Evolutionary conservation across 2,797 vertebrate genomes (phyloP), one percentile per base, ranked within the genome.

Genomic region (Eidolon dupreanum): DNA sequence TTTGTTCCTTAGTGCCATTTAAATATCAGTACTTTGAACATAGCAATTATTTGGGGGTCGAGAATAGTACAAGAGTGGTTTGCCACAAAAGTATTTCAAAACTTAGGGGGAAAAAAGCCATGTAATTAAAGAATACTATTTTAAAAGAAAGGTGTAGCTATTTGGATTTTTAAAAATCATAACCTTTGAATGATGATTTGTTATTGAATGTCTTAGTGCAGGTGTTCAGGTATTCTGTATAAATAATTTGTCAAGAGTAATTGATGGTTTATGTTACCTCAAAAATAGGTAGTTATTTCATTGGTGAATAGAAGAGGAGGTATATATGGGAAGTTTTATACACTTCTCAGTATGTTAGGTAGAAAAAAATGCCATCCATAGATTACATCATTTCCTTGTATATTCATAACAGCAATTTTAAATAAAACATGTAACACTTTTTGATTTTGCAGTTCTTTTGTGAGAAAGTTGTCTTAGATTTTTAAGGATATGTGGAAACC

Each of bases 131-230:
- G 51, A 84, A 9, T 19, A 84, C 51, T 86, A 17, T 89, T 96
- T 93, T 43, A 94, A 84, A 16, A 78, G 70, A 82, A 94, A 94
- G 26, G 24, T 92, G n/a, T 85, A 93, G 77, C 95, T 97, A 97
- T 95, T 96, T 96, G 86, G 66, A 94, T 88, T 96, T 96, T 75
- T 3, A 8, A 93, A 97, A 94, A 93, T 94, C 95, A 90, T 86
- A 96, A 97, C 78, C 83, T 97, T 96, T 96, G 81, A 93, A 75
- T 93, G 92, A 94, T 94, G 53, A 97, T 92, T 95, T 88, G 57
- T n/a, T 96, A 90, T 57, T 82, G 90, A 96, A 83, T 96, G 31
- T 75, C 88, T 96, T 74, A 46, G 66, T 16, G 24, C 96, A 96
- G 92, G 94, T 97, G 94, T 95, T 96, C 95, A 92, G 26, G 55